These are phyloP conservation scores for Zhuqinia jingwanae DNA, from an alignment of 2,888 invertebrate species.

Conservation along the genomic window DNA sequence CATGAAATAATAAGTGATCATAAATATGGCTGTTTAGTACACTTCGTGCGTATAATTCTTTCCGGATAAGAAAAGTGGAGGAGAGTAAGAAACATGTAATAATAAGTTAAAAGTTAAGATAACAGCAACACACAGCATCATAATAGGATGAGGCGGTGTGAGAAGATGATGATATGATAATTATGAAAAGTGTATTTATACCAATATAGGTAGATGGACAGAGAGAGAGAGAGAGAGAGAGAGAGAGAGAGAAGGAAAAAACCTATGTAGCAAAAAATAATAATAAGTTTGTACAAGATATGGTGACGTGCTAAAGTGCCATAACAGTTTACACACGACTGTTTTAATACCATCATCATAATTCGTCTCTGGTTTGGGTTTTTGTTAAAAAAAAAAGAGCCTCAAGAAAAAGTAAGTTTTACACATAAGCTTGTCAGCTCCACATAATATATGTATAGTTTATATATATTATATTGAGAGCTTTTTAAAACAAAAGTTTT, in stretches of 20 bases:
- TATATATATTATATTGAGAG: conserved; percentile 14
- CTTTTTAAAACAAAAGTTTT: conserved; percentile 35
- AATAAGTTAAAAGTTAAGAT: background rate
- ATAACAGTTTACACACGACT: conserved; percentile 64
- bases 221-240: background rate
- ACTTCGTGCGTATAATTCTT: conserved; percentile 49
- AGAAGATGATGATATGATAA: conserved; percentile 53
- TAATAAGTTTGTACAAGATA: background rate
- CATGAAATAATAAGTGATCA: conserved; percentile 50
- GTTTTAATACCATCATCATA: conserved; percentile 51
- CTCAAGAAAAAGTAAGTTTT: background rate
- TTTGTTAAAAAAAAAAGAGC: background rate
- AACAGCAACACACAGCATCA: background rate
- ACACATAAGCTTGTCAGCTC: conserved; percentile 34
- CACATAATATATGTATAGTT: background rate
- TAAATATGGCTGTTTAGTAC: conserved; percentile 59
- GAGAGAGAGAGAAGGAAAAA: conserved; percentile 1
- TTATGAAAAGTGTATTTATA: conserved; percentile 49
- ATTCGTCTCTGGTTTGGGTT: conserved; percentile 22
- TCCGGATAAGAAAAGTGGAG: background rate
- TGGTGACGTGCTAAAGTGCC: conserved; percentile 61
- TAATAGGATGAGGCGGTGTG: conserved; percentile 45
- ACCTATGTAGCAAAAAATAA: conserved; percentile 33
- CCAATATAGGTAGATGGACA: background rate
- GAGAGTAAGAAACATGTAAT: no score